Conservation (phyloP, 2,113 vertebrate genomes). For the Chrysochloris asiatica region DNA sequence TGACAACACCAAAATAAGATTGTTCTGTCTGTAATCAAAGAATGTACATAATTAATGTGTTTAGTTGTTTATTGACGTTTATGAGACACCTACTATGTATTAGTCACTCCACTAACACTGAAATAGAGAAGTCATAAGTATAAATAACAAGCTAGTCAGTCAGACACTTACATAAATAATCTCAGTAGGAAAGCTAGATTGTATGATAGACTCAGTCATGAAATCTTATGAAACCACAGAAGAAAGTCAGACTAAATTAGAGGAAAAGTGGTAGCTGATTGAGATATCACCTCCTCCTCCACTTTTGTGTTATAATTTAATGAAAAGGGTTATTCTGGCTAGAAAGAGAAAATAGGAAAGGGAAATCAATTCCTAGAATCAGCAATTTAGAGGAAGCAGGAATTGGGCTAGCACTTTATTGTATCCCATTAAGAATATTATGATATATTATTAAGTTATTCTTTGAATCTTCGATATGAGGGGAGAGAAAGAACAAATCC, state of each 20-base stretch:
- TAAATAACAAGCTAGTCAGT: neutral
- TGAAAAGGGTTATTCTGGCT: neutral
- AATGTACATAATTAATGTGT: neutral
- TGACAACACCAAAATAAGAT: conserved; percentile 26
- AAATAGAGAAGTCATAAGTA: neutral
- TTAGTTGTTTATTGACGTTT: conserved; percentile 19
- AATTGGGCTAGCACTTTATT: neutral
- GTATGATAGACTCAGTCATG: neutral
- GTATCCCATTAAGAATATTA: neutral
- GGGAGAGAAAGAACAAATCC: neutral
- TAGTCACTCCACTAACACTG: neutral
- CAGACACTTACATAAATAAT: neutral
- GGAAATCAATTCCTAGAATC: neutral
- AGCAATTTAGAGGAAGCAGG: neutral
- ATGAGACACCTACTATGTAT: neutral
- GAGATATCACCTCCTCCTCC: neutral
- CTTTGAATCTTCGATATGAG: neutral
- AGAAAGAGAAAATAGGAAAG: neutral
- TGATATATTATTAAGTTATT: neutral
- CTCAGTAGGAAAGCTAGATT: neutral
- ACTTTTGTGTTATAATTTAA: neutral
- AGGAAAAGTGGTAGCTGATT: neutral
- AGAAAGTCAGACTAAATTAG: neutral
- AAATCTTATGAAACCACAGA: neutral
- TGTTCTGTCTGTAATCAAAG: conserved; percentile 44